phyloP scores from a whole-genome alignment of 2,888 invertebrate genomes.

The Molorchus minor region DNA sequence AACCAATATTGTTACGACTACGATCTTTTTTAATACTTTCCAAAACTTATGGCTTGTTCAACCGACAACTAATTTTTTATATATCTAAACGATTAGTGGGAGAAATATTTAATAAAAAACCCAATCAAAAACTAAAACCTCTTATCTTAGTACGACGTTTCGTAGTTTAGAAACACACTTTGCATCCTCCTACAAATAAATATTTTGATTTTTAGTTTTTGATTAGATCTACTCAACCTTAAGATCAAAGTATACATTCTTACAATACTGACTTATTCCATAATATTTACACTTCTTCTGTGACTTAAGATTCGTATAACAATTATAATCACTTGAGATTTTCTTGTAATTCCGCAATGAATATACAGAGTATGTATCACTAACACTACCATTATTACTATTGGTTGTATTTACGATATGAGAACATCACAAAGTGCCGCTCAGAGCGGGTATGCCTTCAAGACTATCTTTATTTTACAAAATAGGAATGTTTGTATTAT shows the following conservation, averaged over 20 bases:
- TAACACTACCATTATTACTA: slow-evolving; percentile 51
- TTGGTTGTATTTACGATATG: slow-evolving; percentile 70
- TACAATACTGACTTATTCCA: slow-evolving; percentile 62
- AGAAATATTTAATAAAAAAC: slow-evolving; percentile 31
- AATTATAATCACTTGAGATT: slow-evolving; percentile 61
- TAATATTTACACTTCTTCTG: slow-evolving; percentile 57
- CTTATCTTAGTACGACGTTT: slow-evolving; percentile 42
- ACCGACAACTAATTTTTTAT: slow-evolving; percentile 54
- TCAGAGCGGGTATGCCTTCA: slow-evolving; percentile 53
- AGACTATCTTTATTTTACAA: slow-evolving; percentile 52
- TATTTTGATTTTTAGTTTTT: slow-evolving; percentile 38
- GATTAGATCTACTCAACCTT: slow-evolving; percentile 34
- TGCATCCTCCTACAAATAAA: slow-evolving; percentile 31
- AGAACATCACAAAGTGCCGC: slow-evolving; percentile 77
- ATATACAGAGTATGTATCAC: slow-evolving; percentile 49
- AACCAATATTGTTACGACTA: slow-evolving; percentile 46
- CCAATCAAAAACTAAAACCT: slow-evolving; percentile 38
- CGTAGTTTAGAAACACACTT: slow-evolving; percentile 37
- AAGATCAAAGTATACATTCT: slow-evolving; percentile 54
- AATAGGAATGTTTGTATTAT: slow-evolving; percentile 49
- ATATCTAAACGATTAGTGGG: slow-evolving; percentile 47
- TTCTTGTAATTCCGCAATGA: slow-evolving; percentile 56
- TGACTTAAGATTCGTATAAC: slow-evolving; percentile 63
- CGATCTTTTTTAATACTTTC: slow-evolving; percentile 47
- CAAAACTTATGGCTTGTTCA: slow-evolving; percentile 46